Percentiles rank a stretch among this genome's conserved stretches.
These are phyloP conservation scores for Camelus bactrianus DNA, from an alignment of 2,113 vertebrate genomes.

Conservation along the genomic window DNA sequence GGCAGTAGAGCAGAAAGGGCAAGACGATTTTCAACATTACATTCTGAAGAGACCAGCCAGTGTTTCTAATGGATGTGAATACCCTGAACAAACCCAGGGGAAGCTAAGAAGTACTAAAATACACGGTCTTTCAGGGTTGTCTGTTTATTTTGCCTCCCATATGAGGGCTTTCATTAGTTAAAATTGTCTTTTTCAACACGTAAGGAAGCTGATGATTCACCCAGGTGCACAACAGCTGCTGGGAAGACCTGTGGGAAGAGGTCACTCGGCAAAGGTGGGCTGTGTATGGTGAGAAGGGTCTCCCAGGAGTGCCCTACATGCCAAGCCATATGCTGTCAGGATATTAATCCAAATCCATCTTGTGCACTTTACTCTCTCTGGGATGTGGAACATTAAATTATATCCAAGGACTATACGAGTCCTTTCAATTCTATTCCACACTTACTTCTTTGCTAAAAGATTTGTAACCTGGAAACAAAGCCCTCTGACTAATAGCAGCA, in stretches of 20 bases:
- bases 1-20: neutral
- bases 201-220: slow-evolving; percentile 51
- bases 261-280: slow-evolving; percentile 40
- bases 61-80: neutral
- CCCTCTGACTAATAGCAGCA: slow-evolving; percentile 57
- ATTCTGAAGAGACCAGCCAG: slow-evolving; percentile 40
- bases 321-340: slow-evolving; percentile 69
- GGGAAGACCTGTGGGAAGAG: slow-evolving; percentile 49
- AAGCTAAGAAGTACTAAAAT: slow-evolving; percentile 48
- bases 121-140: slow-evolving; percentile 3
- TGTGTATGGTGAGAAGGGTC: slow-evolving; percentile 15
- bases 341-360: slow-evolving; percentile 75
- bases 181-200: neutral
- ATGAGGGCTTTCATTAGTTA: slow-evolving; percentile 56
- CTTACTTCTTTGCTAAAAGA: slow-evolving; percentile 74
- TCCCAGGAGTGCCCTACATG: slow-evolving; percentile 63
- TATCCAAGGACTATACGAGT: slow-evolving; percentile 67
- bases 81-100: slow-evolving; percentile 25
- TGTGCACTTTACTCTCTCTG: slow-evolving; percentile 63
- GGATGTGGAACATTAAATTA: slow-evolving; percentile 69
- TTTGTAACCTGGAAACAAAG: slow-evolving; percentile 78
- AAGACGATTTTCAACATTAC: slow-evolving; percentile 27
- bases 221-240: slow-evolving; percentile 68
- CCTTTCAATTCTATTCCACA: slow-evolving; percentile 69
- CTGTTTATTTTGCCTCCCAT: slow-evolving; percentile 23